These are phyloP conservation scores for Torymus texanus DNA, from an alignment of 2,888 invertebrate genomes.

Conservation along the genomic window DNA sequence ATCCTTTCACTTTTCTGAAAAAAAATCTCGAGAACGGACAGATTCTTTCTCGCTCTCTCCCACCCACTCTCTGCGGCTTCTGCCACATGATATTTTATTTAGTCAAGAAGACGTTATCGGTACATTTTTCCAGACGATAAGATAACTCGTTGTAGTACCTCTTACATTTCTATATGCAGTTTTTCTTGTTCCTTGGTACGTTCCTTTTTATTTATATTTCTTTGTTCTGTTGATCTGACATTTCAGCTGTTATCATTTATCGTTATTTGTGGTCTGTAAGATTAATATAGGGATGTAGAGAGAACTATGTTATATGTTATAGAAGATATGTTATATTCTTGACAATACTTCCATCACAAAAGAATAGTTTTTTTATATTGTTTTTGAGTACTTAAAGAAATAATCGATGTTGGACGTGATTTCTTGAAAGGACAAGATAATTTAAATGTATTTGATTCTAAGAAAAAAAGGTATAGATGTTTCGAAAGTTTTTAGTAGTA, in stretches of 20 bases:
- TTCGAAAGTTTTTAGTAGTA: too few species aligned
- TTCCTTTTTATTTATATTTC: background rate
- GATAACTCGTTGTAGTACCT: background rate
- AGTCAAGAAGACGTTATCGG: constrained; percentile 25
- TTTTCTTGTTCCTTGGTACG: background rate
- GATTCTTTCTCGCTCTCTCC: too few species aligned
- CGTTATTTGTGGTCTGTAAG: background rate
- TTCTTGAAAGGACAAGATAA: too few species aligned
- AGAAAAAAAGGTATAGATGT: too few species aligned
- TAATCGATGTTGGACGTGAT: too few species aligned
- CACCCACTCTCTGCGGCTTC: background rate
- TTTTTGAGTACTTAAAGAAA: too few species aligned
- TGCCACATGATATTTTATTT: constrained; percentile 29
- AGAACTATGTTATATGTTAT: too few species aligned
- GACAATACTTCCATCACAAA: too few species aligned
- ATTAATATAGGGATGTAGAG: background rate
- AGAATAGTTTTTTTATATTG: too few species aligned
- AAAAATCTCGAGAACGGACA: constrained; percentile 15
- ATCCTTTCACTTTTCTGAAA: constrained; percentile 15
- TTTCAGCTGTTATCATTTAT: background rate
- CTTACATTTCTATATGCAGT: too few species aligned
- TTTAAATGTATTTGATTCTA: too few species aligned
- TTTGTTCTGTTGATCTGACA: constrained; percentile 1
- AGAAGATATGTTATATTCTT: too few species aligned
- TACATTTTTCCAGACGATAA: background rate